Evolutionary conservation across 2,797 vertebrate species (phyloP), one percentile per base, ranked within the genome.

Genomic region (Enteromius radiatus): DNA sequence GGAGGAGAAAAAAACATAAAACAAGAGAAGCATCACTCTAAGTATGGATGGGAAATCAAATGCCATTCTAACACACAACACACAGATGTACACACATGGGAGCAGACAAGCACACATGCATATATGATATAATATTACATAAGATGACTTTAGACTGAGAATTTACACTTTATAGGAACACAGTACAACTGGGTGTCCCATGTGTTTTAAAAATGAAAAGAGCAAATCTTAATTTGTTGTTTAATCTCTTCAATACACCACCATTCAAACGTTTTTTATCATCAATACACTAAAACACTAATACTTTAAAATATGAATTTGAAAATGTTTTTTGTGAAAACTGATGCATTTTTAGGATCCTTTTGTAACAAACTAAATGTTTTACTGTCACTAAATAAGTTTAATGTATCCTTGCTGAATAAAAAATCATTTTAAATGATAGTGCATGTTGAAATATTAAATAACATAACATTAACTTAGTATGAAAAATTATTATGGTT

Each of bases 1-100:
- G 21, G 49, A 83, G 76, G 23, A 80, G 69, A 69, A 70, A 86
- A 86, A 70, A 54, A 76, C 63, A 84, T 82, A 76, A 65, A 88
- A 83, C 67, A 70, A 41, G 28, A 77, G 64, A 81, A 80, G 45
- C 28, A 43, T n/a, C 64, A 52, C 78, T 78, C 65, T 61, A 75
- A 78, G 43, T 31, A 17, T 77, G 70, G 23, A 68, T 71, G 23
- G 23, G 31, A 64, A 59, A 79, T 82, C 75, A 88, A 81, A 70
- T 52, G 43, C 41, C 47, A 38, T 63, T 52, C 68, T 81, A 68
- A 79, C 61, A 78, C 67, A 76, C 15, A 78, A 71, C n/a, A 17
- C 19, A 52, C 45, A 15, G 75, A 43, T 70, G 59, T 59, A 49
- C n/a, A 71, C 9, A 21, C 69, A 54, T 43, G 33, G 31, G 33